Base-by-base conservation (phyloP, 2,797 vertebrate species). In the Danio kyathit region DNA sequence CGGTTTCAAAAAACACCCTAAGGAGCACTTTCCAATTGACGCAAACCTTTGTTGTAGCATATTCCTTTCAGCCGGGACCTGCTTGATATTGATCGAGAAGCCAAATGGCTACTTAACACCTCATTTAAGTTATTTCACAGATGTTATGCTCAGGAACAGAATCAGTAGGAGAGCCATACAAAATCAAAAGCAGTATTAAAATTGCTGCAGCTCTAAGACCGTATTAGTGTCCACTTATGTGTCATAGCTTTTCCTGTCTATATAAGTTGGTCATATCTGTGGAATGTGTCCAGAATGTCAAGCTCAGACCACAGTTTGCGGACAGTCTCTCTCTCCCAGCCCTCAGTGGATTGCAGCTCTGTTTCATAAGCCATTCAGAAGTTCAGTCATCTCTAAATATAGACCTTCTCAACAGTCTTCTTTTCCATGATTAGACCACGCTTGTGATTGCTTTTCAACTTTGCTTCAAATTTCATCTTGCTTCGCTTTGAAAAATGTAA, bases 31-130 rank as follows among this genome's bases (percentile, higher is more conserved):
- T 48, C 3, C 59, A 7, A n/a, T 40, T 21, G 67, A 63, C 38
- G n/a, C 13, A 44, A 51, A 51, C 56, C 57, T 72, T 72, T 72
- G 67, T 72, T 79, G 38, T 52, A 43, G 38, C 48, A 13, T 63
- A 29, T 72, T 72, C 57, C 57, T 72, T 79, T 72, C 10, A 79
- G 63, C 67, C 6, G 21, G 41, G 41, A 65, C 70, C 60, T 56
- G 16, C 12, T 74, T 64, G 16, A 29, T 80, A 80, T 74, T 80
- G 78, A 80, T 66, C 41, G 69, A 54, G 19, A 48, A 73, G 60
- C 78, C 78, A 80, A 80, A 80, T 74, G 78, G 78, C 70, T 80
- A 73, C 60, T 80, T 80, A 73, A 80, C 78, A 74, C 78, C 70
- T 44, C 12, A 1, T 65, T 65, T 49, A 74, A 80, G 51, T 66